Conservation (phyloP, 2,113 vertebrate genomes). For the Turnix velox region DNA sequence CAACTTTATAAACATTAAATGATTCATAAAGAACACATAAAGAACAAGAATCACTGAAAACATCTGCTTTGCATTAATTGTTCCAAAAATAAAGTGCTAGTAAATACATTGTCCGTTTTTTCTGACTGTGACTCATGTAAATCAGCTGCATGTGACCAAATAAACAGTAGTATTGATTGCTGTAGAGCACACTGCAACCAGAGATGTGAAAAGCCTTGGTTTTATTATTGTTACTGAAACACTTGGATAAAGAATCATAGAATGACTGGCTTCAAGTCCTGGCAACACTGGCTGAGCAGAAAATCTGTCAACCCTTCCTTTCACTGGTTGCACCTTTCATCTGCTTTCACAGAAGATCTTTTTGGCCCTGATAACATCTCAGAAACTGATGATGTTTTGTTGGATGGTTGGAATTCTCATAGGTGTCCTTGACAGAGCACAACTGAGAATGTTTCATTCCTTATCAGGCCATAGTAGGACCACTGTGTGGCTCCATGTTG, state of each 20-base stretch:
- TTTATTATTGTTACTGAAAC: not conserved
- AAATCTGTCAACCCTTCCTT: not conserved
- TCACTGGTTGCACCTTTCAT: not conserved
- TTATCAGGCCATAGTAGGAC: not conserved
- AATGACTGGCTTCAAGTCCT: not conserved
- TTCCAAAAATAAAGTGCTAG: conserved; percentile 26
- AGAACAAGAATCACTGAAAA: not conserved
- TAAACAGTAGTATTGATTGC: not conserved
- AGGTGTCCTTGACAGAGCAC: not conserved
- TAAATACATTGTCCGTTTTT: not conserved
- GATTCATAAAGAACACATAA: conserved; percentile 8
- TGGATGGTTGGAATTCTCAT: not conserved
- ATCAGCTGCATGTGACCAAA: not conserved
- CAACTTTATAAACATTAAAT: not conserved
- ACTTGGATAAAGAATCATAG: not conserved
- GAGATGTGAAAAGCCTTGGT: not conserved
- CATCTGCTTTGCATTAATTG: conserved; percentile 24
- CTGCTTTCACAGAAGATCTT: not conserved
- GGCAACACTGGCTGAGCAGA: not conserved
- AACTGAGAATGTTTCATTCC: not conserved
- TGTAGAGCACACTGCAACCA: not conserved
- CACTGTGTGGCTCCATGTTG: not conserved
- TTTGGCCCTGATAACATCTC: not conserved
- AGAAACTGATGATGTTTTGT: not conserved
- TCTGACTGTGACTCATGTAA: not conserved